A percentile compares a stretch with the other conserved stretches of the same genome.
Conservation (phyloP, 2,113 vertebrate species). For the Columba livia region DNA sequence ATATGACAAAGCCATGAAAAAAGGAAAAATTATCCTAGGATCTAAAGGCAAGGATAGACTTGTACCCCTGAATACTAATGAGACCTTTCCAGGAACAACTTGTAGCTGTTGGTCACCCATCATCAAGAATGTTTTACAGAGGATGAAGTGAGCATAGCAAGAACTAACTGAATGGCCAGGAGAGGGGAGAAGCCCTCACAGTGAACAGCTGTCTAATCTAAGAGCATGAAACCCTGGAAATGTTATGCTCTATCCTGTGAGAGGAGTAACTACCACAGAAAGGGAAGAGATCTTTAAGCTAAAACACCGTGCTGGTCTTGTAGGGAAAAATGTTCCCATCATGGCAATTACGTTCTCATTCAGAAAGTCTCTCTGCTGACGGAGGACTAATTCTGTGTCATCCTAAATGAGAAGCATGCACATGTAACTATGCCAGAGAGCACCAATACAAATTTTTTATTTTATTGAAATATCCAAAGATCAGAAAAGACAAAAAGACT, state of each 20-base stretch:
- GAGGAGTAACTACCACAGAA: neutral
- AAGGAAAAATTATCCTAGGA: neutral
- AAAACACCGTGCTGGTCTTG: neutral
- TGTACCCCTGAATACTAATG: neutral
- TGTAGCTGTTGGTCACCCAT: neutral
- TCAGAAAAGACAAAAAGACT: neutral
- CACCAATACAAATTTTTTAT: neutral
- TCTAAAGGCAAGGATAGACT: neutral
- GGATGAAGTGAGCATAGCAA: neutral
- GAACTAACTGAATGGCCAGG: neutral
- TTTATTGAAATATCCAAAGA: neutral
- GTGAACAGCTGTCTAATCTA: neutral
- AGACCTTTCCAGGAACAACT: neutral
- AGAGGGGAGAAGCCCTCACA: neutral
- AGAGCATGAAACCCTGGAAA: neutral
- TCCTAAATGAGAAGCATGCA: neutral
- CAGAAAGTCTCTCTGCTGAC: neutral
- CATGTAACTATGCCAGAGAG: neutral
- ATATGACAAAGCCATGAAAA: neutral
- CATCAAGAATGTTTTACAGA: neutral
- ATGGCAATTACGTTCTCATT: neutral
- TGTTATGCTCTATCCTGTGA: neutral
- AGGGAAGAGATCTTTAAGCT: neutral
- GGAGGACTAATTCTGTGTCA: neutral
- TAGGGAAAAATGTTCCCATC: neutral